These are phyloP conservation scores for Dromaius novaehollandiae DNA, from an alignment of 2,113 vertebrate species.

Conservation along the genomic window DNA sequence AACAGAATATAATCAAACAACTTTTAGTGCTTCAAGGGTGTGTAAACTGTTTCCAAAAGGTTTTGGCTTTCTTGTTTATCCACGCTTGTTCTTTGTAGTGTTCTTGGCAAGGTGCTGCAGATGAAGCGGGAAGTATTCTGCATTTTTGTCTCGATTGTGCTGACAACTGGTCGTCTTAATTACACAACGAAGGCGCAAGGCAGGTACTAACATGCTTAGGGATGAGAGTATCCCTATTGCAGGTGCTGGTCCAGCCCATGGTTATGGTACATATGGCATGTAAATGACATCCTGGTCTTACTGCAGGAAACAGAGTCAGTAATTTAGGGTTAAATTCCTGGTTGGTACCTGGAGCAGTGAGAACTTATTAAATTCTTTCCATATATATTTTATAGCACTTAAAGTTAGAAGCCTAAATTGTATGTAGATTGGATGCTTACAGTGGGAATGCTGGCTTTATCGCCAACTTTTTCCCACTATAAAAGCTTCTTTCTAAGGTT, in stretches of 20 bases:
- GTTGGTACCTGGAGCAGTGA: background rate
- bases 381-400: background rate
- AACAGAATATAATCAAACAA: background rate
- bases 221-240: background rate
- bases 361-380: background rate
- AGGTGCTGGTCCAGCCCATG: background rate
- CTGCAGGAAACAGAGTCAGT: background rate
- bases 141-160: background rate
- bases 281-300: background rate
- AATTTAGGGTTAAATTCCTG: background rate
- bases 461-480: background rate
- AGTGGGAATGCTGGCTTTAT: background rate
- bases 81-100: background rate
- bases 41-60: background rate
- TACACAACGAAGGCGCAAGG: rapidly evolving
- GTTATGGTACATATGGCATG: rapidly evolving
- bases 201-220: background rate
- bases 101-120: background rate
- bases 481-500: background rate
- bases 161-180: background rate
- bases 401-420: background rate
- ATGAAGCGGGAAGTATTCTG: background rate
- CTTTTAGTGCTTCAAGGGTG: background rate
- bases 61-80: background rate
- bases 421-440: background rate